These are phyloP conservation scores for Sycophila sp. DNA, from an alignment of 1,140 invertebrate genomes.

Conservation along the genomic window DNA sequence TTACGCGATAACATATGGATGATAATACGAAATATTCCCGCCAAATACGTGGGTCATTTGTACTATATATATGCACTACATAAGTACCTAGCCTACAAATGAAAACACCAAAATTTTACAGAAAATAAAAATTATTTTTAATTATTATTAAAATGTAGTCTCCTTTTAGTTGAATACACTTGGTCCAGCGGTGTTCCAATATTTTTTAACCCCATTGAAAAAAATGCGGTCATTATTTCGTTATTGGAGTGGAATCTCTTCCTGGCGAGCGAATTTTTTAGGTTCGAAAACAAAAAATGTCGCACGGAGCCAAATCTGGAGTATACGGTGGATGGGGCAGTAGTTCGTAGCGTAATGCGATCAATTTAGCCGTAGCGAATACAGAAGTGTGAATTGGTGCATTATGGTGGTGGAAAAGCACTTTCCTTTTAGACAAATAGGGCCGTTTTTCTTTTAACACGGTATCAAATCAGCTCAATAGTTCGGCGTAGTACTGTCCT, in stretches of 20 bases:
- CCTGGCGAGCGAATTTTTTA: slow-evolving; percentile 14
- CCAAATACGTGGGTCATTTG: slow-evolving; percentile 15
- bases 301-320: slow-evolving; percentile 60
- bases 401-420: background rate
- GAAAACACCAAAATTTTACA: slow-evolving; percentile 25
- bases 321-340: slow-evolving; percentile 63
- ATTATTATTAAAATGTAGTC: slow-evolving; percentile 44
- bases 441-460: slow-evolving; percentile 42
- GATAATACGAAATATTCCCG: too few relatives aligned
- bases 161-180: slow-evolving; percentile 52
- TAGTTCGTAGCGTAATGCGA: slow-evolving; percentile 59
- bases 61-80: too few relatives aligned
- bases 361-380: slow-evolving; percentile 42
- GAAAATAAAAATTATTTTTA: slow-evolving; percentile 39
- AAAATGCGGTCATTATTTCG: slow-evolving; percentile 48
- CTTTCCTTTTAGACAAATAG: background rate
- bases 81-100: slow-evolving; percentile 32
- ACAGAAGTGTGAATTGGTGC: slow-evolving; percentile 41
- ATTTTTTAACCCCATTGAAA: slow-evolving; percentile 56
- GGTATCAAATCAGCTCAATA: slow-evolving; percentile 35
- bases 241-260: slow-evolving; percentile 42
- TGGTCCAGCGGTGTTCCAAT: slow-evolving; percentile 52
- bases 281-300: slow-evolving; percentile 42
- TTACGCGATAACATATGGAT: too few relatives aligned
- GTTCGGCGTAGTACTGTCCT: slow-evolving; percentile 55